Evolutionary conservation across 2,888 invertebrate species (phyloP).

Genomic region (Zaprionus bogoriensis): DNA sequence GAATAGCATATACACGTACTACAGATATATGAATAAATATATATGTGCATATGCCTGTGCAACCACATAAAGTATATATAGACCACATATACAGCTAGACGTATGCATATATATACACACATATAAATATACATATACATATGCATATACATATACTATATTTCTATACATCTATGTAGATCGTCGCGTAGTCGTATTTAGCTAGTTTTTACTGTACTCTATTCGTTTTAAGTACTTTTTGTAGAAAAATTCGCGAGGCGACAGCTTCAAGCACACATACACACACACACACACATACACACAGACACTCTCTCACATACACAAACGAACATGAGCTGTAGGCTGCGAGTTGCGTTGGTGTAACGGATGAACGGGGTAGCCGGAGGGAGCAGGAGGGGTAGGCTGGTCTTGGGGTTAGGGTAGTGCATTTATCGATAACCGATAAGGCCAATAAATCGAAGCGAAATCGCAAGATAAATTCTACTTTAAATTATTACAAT

Average conservation of each 20-base stretch:
- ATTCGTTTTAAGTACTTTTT: constrained; percentile 51
- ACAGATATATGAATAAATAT: no score
- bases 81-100: not conserved
- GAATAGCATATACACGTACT: constrained; percentile 47
- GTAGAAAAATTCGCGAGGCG: constrained; percentile 46
- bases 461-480: no score
- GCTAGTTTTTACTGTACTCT: constrained; percentile 53
- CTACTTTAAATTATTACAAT: constrained; percentile 55
- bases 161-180: constrained; percentile 5
- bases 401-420: not conserved
- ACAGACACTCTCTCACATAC: not conserved
- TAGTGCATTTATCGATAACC: constrained; percentile 16
- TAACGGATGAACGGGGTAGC: constrained; percentile 17
- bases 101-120: constrained; percentile 15
- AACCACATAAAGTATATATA: constrained; percentile 49
- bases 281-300: constrained; percentile 5
- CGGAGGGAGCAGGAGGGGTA: not conserved
- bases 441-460: constrained; percentile 17
- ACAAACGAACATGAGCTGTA: constrained; percentile 22
- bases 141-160: constrained; percentile 23
- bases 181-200: constrained; percentile 51
- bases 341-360: constrained; percentile 38
- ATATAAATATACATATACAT: constrained; percentile 8
- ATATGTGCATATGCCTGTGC: constrained; percentile 22
- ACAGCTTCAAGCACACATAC: constrained; percentile 25